Evolutionary conservation across 2,797 vertebrate species (phyloP).

Genomic region (Lagorchestes hirsutus): DNA sequence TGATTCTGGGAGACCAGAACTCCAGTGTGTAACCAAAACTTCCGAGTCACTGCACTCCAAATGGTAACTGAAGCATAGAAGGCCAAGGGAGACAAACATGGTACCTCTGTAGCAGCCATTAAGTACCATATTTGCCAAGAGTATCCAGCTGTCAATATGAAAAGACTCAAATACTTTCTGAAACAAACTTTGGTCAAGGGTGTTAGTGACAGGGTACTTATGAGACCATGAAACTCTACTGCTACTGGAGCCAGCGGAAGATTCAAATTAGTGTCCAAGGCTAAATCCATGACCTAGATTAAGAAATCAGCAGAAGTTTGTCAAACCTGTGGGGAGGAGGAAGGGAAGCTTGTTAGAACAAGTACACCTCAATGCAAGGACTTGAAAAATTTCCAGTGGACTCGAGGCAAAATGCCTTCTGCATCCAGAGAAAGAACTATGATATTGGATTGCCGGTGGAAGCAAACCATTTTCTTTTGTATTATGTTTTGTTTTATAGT

Average conservation of each 20-base stretch:
- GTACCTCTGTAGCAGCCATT: constrained; percentile 80
- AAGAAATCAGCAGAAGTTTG: background rate
- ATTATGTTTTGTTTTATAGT: too few relatives aligned
- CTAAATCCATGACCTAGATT: background rate
- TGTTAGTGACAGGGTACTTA: constrained; percentile 86
- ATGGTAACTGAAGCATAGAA: constrained; percentile 92
- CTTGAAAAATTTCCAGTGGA: too few relatives aligned
- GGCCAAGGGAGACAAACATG: constrained; percentile 82
- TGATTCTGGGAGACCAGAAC: background rate
- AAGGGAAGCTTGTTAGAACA: background rate
- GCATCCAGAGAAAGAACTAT: too few relatives aligned
- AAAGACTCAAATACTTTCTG: constrained; percentile 86
- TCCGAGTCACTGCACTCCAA: constrained; percentile 79
- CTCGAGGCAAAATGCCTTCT: too few relatives aligned
- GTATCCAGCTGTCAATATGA: constrained; percentile 85
- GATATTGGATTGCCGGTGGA: too few relatives aligned
- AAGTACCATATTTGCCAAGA: constrained; percentile 83
- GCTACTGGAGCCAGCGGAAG: constrained; percentile 86
- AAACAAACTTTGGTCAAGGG: constrained; percentile 88
- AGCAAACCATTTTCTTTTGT: too few relatives aligned
- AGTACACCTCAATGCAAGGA: background rate
- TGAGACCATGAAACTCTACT: constrained; percentile 87
- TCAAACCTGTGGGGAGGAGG: background rate
- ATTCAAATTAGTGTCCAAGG: constrained; percentile 85
- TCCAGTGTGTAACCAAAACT: too few relatives aligned